Percentiles rank a stretch among this genome's conserved stretches.
Evolutionary conservation across 2,797 vertebrate genomes (phyloP).

Genomic region (Sparidentex hasta): DNA sequence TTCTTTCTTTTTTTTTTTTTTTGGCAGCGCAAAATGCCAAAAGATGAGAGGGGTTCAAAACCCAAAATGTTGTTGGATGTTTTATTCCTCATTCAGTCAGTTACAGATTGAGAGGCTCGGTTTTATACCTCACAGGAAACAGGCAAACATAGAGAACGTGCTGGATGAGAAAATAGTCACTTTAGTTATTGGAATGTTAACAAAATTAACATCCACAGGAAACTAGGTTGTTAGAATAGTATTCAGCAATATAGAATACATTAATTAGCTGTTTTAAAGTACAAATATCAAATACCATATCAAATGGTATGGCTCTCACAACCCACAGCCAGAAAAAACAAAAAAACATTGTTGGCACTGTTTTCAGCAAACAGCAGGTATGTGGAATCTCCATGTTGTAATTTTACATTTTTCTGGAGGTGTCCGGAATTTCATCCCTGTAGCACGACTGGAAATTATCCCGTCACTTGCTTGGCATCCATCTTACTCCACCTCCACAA

Average conservation of each 20-base stretch:
- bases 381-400: too few relatives aligned
- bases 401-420: too few relatives aligned
- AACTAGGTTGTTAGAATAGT: background rate
- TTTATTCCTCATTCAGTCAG: conserved; percentile 9
- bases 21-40: background rate
- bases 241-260: background rate
- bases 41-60: background rate
- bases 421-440: too few relatives aligned
- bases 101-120: background rate
- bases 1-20: background rate
- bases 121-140: conserved; percentile 1
- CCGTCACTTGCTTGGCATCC: too few relatives aligned
- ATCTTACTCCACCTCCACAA: too few relatives aligned
- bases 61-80: background rate
- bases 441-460: too few relatives aligned
- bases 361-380: too few relatives aligned
- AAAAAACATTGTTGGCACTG: too few relatives aligned
- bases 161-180: background rate
- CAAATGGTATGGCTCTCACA: background rate
- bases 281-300: too few relatives aligned
- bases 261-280: background rate
- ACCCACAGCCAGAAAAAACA: too few relatives aligned
- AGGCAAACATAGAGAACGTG: background rate
- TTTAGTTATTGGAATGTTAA: background rate
- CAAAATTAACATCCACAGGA: background rate